A percentile compares a stretch with the other conserved stretches of the same genome.
Evolutionary conservation across 2,113 vertebrate species (phyloP).

Genomic region (Tachuris rubrigastra): DNA sequence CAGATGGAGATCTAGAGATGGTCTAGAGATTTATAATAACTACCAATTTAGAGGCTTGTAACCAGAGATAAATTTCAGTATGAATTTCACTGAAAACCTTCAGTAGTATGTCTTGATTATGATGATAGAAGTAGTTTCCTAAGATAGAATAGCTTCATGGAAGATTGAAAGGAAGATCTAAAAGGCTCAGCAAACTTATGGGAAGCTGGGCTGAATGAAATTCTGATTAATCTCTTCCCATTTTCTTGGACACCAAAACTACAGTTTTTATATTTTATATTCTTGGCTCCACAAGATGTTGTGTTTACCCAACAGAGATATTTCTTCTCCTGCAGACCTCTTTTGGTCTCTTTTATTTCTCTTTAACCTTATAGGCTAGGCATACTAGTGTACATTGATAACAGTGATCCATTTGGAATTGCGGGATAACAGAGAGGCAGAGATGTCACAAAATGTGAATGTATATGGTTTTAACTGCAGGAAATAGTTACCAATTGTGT

Average conservation of each 20-base stretch:
- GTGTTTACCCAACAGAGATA: neutral
- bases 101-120: neutral
- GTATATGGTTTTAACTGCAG: neutral
- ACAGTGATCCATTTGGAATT: neutral
- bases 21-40: neutral
- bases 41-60: neutral
- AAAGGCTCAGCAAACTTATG: neutral
- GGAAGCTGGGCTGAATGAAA: neutral
- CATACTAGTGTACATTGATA: neutral
- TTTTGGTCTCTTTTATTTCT: neutral
- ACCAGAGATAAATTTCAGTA: neutral
- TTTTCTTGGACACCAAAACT: neutral
- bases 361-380: neutral
- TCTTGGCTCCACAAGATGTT: neutral
- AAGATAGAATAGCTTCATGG: neutral
- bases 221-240: neutral
- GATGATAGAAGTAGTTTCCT: neutral
- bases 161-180: neutral
- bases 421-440: neutral
- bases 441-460: neutral
- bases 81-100: neutral
- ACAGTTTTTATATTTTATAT: neutral
- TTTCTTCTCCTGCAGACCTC: neutral
- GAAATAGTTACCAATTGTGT: neutral
- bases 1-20: neutral